A percentile compares a stretch with the other conserved stretches of the same genome.
phyloP scores from a whole-genome alignment of 2,888 invertebrate species.

The Drosophila trichaetosa region DNA sequence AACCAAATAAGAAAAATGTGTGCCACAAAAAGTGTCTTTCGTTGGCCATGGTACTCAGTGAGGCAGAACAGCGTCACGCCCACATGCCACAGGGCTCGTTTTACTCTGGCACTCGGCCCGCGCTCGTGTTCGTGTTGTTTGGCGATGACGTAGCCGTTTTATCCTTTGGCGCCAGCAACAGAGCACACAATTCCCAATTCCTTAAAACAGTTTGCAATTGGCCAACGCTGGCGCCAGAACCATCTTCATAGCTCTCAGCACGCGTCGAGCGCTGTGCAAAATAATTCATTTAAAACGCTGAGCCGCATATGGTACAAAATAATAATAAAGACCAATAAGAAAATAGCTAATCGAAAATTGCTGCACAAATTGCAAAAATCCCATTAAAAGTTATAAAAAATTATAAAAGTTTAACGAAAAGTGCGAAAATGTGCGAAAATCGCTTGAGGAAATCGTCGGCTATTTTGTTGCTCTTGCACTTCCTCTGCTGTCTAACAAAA shows the following conservation, averaged over 20 bases:
- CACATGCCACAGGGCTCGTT: slow-evolving; percentile 44
- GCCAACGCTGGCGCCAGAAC: slow-evolving; percentile 62
- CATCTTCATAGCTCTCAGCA: slow-evolving; percentile 18
- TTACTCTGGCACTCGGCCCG: slow-evolving; percentile 19
- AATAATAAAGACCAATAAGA: background rate
- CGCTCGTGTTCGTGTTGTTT: slow-evolving; percentile 20
- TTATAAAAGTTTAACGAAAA: slow-evolving; percentile 5
- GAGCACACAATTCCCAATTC: slow-evolving; percentile 45
- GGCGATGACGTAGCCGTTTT: slow-evolving; percentile 65
- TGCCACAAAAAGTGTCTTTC: background rate
- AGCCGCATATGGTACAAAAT: background rate
- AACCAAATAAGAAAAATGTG: background rate
- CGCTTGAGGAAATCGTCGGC: slow-evolving; percentile 28
- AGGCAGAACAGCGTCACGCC: slow-evolving; percentile 28
- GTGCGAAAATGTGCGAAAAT: slow-evolving; percentile 36
- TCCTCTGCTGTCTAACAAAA: slow-evolving; percentile 62
- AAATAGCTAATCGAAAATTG: background rate
- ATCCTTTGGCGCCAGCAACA: slow-evolving; percentile 58
- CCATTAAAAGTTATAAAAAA: background rate
- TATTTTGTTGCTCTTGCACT: slow-evolving; percentile 52
- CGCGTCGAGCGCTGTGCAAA: slow-evolving; percentile 7
- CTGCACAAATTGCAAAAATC: background rate
- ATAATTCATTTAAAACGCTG: slow-evolving; percentile 4
- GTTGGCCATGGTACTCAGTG: background rate
- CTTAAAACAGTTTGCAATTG: slow-evolving; percentile 69